Percentiles rank a stretch among this genome's conserved stretches.
Conservation (phyloP, 2,888 invertebrate species). For the Caenorhabditis sinica region DNA sequence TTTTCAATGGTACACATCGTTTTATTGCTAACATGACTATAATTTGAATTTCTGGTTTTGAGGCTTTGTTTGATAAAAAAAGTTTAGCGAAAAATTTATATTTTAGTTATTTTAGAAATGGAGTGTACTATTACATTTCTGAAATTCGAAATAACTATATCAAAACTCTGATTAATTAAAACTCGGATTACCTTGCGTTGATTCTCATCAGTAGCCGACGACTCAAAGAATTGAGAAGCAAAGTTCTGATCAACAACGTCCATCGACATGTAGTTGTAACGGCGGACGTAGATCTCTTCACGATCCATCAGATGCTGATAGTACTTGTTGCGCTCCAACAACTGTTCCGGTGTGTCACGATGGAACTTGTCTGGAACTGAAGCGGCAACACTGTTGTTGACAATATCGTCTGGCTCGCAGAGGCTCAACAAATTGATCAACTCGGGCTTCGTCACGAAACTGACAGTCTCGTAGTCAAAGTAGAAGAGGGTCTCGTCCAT, state of each 20-base stretch:
- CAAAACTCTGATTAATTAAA: no score
- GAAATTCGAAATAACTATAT: no score
- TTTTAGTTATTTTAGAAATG: no score
- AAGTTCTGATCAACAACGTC: slow-evolving; percentile 24
- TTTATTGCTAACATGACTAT: no score
- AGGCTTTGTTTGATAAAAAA: no score
- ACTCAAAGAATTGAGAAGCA: slow-evolving; percentile 8
- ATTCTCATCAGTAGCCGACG: slow-evolving; percentile 21
- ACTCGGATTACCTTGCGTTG: slow-evolving; percentile 22
- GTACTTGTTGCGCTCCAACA: slow-evolving; percentile 34
- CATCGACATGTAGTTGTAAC: slow-evolving; percentile 21
- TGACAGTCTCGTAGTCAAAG: slow-evolving; percentile 56
- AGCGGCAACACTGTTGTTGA: slow-evolving; percentile 19
- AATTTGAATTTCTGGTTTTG: no score
- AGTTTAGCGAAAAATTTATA: no score
- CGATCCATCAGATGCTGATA: slow-evolving; percentile 39
- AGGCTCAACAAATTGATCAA: slow-evolving; percentile 39
- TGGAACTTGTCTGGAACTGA: slow-evolving; percentile 41
- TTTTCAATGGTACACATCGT: no score
- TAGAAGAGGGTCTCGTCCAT: slow-evolving; percentile 42
- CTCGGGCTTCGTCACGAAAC: slow-evolving; percentile 40
- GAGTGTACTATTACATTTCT: no score
- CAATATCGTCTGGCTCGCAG: slow-evolving; percentile 42
- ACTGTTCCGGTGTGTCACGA: slow-evolving; percentile 27
- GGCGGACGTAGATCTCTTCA: slow-evolving; percentile 28